Percentiles rank a stretch among this genome's conserved stretches.
phyloP scores from a whole-genome alignment of 1,140 invertebrate species.

The Orius insidiosus region DNA sequence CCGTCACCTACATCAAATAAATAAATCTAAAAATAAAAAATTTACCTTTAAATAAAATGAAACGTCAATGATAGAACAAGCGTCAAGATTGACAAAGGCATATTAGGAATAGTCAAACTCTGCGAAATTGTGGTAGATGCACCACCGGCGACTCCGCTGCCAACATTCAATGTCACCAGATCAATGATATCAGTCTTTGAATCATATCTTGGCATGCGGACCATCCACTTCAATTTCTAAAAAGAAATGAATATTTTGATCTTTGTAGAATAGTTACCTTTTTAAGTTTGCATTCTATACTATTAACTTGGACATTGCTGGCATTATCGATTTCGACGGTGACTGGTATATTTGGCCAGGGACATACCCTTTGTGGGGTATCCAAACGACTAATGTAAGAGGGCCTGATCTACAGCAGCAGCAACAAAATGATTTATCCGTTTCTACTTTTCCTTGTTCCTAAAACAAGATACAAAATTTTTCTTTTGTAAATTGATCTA shows the following conservation, averaged over 20 bases:
- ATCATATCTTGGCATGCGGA: slow-evolving; percentile 32
- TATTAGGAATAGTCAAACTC: slow-evolving; percentile 36
- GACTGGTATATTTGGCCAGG: too few relatives aligned
- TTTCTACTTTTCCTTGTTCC: slow-evolving; percentile 41
- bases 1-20: slow-evolving; percentile 25
- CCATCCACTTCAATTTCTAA: slow-evolving; percentile 35
- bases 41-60: slow-evolving; percentile 44
- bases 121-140: slow-evolving; percentile 35
- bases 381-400: slow-evolving; percentile 36
- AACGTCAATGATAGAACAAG: slow-evolving; percentile 44
- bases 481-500: slow-evolving; percentile 21
- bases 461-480: too few relatives aligned
- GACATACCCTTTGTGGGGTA: too few relatives aligned
- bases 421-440: slow-evolving; percentile 51
- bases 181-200: slow-evolving; percentile 31
- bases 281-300: too few relatives aligned
- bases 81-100: slow-evolving; percentile 42
- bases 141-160: slow-evolving; percentile 34
- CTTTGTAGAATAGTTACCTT: too few relatives aligned
- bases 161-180: slow-evolving; percentile 32
- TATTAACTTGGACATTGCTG: too few relatives aligned
- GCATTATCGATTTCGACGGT: too few relatives aligned
- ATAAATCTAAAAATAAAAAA: too few relatives aligned
- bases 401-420: slow-evolving; percentile 48
- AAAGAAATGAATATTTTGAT: too few relatives aligned